These are phyloP conservation scores for Amblyornis subalaris DNA, from an alignment of 2,113 vertebrate species.

Conservation along the genomic window DNA sequence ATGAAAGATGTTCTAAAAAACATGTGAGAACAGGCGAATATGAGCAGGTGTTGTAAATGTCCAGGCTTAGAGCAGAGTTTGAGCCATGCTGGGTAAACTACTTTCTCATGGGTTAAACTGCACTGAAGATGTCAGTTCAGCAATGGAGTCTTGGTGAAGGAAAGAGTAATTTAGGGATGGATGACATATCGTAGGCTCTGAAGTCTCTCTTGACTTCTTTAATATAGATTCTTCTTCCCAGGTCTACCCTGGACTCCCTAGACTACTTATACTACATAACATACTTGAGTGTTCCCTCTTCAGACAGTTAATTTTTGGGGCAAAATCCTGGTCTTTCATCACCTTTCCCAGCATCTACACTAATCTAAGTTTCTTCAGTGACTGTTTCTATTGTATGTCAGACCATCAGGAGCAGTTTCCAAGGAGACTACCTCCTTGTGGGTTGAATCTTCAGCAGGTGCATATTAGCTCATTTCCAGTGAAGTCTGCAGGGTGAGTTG, in stretches of 20 bases:
- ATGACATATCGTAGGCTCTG: neutral
- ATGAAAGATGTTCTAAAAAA: conserved; percentile 27
- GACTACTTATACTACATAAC: neutral
- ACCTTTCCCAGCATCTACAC: neutral
- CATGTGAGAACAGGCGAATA: conserved; percentile 6
- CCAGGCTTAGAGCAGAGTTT: neutral
- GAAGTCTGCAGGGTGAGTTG: neutral
- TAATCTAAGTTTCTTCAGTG: neutral
- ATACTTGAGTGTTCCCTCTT: neutral
- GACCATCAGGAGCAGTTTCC: conserved; percentile 25
- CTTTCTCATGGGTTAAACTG: neutral
- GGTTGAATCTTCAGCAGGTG: conserved; percentile 26
- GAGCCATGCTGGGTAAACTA: neutral
- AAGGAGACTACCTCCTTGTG: conserved; percentile 37
- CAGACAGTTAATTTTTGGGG: neutral
- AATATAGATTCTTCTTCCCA: neutral
- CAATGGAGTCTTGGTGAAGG: neutral
- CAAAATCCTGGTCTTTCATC: neutral
- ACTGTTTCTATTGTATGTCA: conserved; percentile 3
- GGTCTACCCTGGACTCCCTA: neutral
- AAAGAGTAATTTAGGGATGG: neutral
- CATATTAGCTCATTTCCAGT: conserved; percentile 29
- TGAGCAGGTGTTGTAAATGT: conserved; percentile 44
- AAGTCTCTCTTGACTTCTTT: neutral
- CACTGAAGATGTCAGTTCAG: neutral